Evolutionary conservation across 2,888 invertebrate genomes (phyloP).

Genomic region (Caenorhabditis afra): DNA sequence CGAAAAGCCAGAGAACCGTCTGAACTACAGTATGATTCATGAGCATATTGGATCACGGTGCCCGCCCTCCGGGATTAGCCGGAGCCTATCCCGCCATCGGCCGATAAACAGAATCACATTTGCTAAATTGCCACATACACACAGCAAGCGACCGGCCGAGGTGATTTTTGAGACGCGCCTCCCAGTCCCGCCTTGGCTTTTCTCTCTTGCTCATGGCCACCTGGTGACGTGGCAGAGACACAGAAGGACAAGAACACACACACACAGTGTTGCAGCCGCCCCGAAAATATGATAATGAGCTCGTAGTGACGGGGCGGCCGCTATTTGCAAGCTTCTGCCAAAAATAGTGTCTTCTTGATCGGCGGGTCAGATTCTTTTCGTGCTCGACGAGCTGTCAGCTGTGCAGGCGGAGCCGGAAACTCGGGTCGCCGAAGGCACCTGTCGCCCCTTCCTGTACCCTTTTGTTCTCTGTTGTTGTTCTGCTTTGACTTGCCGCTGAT

Average conservation of each 20-base stretch:
- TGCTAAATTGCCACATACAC: slow-evolving; percentile 24
- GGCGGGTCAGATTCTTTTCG: slow-evolving; percentile 17
- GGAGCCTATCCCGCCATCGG: background rate
- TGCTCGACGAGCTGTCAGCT: slow-evolving; percentile 24
- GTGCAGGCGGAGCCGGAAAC: slow-evolving; percentile 20
- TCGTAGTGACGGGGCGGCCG: too few species aligned
- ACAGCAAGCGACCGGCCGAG: too few species aligned
- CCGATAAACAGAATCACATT: slow-evolving; percentile 40
- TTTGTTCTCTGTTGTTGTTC: slow-evolving; percentile 43
- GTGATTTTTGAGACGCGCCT: slow-evolving; percentile 32
- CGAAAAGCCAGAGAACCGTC: slow-evolving; percentile 11
- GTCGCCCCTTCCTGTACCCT: slow-evolving; percentile 41
- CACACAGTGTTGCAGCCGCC: background rate
- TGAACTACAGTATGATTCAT: slow-evolving; percentile 41
- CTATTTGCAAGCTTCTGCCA: slow-evolving; percentile 6
- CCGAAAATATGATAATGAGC: background rate
- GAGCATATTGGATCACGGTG: slow-evolving; percentile 10
- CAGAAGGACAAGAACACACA: background rate
- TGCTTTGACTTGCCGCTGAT: slow-evolving; percentile 38
- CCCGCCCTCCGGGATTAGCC: slow-evolving; percentile 9
- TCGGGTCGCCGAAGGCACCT: slow-evolving; percentile 30
- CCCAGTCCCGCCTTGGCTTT: background rate
- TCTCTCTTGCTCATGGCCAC: background rate
- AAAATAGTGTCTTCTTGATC: slow-evolving; percentile 23
- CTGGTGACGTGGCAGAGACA: slow-evolving; percentile 7